Conservation (phyloP, 2,888 invertebrate genomes). For the Melinaea marsaeus region DNA sequence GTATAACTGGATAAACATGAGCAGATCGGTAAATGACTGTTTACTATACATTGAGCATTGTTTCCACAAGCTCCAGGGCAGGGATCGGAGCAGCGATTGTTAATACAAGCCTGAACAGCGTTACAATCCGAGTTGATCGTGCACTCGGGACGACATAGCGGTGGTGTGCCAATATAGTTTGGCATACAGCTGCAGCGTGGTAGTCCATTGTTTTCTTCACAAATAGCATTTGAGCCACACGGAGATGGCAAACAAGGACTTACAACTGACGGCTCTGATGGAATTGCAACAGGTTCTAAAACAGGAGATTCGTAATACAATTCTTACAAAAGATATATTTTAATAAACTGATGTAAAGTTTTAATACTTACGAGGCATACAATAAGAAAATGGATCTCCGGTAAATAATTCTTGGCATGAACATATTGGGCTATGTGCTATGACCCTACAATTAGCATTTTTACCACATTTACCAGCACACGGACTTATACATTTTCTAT, state of each 20-base stretch:
- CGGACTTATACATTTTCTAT: conserved; percentile 87
- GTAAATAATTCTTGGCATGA: conserved; percentile 84
- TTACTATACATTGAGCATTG: conserved; percentile 85
- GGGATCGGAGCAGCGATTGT: conserved; percentile 85
- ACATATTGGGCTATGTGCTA: conserved; percentile 90
- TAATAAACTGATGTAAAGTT: conserved; percentile 1
- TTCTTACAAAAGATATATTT: background rate
- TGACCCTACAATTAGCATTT: conserved; percentile 87
- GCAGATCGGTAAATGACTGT: conserved; percentile 83
- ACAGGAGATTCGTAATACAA: conserved; percentile 16
- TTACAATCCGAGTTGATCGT: conserved; percentile 84
- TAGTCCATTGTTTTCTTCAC: conserved; percentile 80
- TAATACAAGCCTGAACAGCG: conserved; percentile 82
- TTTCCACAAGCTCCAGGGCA: conserved; percentile 88
- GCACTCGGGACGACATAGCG: conserved; percentile 86
- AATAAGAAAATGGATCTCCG: conserved; percentile 85
- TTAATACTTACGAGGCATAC: conserved; percentile 69
- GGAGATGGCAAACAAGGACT: conserved; percentile 86
- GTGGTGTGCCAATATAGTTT: conserved; percentile 86
- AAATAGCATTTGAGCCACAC: conserved; percentile 87
- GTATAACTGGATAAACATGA: conserved; percentile 82
- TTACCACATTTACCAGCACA: conserved; percentile 88
- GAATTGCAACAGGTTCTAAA: conserved; percentile 53
- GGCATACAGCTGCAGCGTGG: conserved; percentile 84
- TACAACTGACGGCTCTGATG: conserved; percentile 42